A percentile compares a stretch with the other conserved stretches of the same genome.
Evolutionary conservation across 2,888 invertebrate species (phyloP).

Genomic region (Allygus modestus): DNA sequence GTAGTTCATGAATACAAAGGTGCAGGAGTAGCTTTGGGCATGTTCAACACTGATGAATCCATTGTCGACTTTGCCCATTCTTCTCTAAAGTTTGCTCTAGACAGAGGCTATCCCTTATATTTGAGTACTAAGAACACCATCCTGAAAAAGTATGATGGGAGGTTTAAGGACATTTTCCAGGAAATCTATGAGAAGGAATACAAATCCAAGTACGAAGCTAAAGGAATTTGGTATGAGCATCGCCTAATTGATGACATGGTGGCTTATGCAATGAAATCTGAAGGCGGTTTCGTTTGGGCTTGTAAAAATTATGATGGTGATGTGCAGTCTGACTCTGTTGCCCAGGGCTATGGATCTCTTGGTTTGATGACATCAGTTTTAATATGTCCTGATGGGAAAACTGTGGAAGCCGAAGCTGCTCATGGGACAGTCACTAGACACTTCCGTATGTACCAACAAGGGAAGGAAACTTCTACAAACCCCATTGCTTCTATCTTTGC

Average conservation of each 20-base stretch:
- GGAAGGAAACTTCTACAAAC: slow-evolving; percentile 99
- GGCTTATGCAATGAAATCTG: slow-evolving; percentile 97
- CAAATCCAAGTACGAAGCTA: slow-evolving; percentile 88
- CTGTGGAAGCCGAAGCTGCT: slow-evolving; percentile 98
- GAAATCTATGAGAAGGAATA: slow-evolving; percentile 95
- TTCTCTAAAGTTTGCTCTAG: slow-evolving; percentile 93
- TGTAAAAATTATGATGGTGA: slow-evolving; percentile 99
- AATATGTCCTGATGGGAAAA: slow-evolving; percentile 98
- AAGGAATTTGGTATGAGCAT: slow-evolving; percentile 98
- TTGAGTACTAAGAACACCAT: slow-evolving; percentile 98
- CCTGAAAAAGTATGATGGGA: slow-evolving; percentile 96
- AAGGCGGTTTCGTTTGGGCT: slow-evolving; percentile 99
- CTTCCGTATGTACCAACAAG: slow-evolving; percentile 92
- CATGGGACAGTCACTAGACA: slow-evolving; percentile 98
- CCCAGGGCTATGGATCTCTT: slow-evolving; percentile 97
- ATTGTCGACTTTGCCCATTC: slow-evolving; percentile 96
- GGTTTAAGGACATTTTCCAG: slow-evolving; percentile 98
- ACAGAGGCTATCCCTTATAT: slow-evolving; percentile 92
- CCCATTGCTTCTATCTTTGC: slow-evolving; percentile 99
- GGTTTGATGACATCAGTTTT: slow-evolving; percentile 99
- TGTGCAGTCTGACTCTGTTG: slow-evolving; percentile 98
- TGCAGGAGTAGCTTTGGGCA: slow-evolving; percentile 94
- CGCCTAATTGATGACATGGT: slow-evolving; percentile 99
- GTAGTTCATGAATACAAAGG: slow-evolving; percentile 92
- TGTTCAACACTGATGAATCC: slow-evolving; percentile 98